Evolutionary conservation across 1,140 invertebrate species (phyloP).

Genomic region (Eulimnadia texana): DNA sequence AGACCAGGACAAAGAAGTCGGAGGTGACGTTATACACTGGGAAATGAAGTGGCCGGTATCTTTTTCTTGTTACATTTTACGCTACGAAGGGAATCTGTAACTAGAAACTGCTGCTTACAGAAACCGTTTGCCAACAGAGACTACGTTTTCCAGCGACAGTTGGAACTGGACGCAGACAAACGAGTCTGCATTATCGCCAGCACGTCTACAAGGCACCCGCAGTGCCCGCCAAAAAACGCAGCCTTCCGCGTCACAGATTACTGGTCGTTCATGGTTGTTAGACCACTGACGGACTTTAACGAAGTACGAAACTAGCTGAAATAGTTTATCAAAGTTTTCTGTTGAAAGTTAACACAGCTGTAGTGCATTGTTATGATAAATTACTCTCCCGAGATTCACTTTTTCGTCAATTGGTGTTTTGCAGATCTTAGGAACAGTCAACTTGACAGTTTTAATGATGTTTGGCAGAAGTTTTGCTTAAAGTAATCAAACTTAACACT

Average conservation of each 20-base stretch:
- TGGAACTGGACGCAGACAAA: conserved; percentile 38
- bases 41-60: conserved; percentile 69
- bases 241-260: conserved; percentile 51
- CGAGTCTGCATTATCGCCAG: conserved; percentile 41
- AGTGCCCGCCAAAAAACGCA: conserved; percentile 21
- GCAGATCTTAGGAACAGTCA: no score
- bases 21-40: conserved; percentile 66
- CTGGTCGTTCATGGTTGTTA: conserved; percentile 75
- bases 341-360: conserved; percentile 20
- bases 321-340: conserved; percentile 3
- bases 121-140: conserved; percentile 69
- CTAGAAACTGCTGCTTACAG: conserved; percentile 27
- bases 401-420: no score
- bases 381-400: no score
- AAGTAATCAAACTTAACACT: no score
- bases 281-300: conserved; percentile 42
- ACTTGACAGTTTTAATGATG: no score
- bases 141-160: conserved; percentile 67
- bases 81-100: background rate
- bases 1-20: conserved; percentile 41
- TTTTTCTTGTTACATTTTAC: conserved; percentile 4
- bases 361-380: background rate
- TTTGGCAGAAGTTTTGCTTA: no score
- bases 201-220: conserved; percentile 27
- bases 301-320: no score